phyloP scores from a whole-genome alignment of 2,113 vertebrate species.

The Collichthys lucidus region DNA sequence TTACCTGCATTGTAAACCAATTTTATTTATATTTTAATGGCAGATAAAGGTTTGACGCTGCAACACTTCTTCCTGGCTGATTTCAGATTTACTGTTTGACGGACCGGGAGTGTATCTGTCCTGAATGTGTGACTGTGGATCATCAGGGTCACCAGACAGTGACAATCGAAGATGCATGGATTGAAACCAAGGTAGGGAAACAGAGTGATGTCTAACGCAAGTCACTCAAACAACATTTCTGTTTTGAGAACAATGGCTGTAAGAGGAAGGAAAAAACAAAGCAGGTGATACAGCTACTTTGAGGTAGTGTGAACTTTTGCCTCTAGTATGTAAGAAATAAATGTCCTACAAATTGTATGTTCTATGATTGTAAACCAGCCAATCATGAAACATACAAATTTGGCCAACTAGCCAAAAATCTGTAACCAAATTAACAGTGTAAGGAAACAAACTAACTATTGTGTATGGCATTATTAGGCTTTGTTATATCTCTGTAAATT shows the following conservation, averaged over 20 bases:
- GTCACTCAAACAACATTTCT: background rate
- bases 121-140: conserved; percentile 63
- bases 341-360: background rate
- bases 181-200: conserved; percentile 69
- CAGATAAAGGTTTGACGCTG: background rate
- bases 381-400: too few species aligned
- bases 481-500: too few species aligned
- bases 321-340: background rate
- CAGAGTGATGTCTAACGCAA: background rate
- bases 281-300: background rate
- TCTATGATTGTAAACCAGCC: background rate
- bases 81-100: conserved; percentile 76
- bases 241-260: background rate
- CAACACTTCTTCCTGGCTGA: background rate
- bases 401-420: too few species aligned
- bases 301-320: background rate
- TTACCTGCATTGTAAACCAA: background rate
- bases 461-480: too few species aligned
- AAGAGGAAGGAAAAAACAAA: background rate
- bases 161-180: conserved; percentile 71
- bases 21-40: background rate
- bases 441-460: too few species aligned
- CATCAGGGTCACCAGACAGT: conserved; percentile 74
- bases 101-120: conserved; percentile 77
- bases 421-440: too few species aligned